phyloP scores from a whole-genome alignment of 2,797 vertebrate species.

The Coracias cyanogaster region DNA sequence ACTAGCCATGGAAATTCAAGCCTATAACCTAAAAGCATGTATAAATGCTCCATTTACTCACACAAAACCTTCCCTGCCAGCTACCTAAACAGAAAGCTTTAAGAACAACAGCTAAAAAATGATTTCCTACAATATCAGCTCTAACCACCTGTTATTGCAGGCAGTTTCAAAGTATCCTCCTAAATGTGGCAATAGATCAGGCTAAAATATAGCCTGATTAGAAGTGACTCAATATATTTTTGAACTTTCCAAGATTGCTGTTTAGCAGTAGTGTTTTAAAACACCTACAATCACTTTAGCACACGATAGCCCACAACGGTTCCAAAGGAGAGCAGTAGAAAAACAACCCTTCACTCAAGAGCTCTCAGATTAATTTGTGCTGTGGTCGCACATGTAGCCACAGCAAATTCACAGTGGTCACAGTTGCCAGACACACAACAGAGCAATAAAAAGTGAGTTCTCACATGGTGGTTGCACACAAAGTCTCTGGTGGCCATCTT shows the following conservation, averaged over 20 bases:
- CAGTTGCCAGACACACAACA: background rate
- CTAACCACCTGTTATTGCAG: conserved; percentile 14
- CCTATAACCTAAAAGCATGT: conserved; percentile 22
- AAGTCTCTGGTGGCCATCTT: background rate
- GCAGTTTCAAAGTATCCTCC: background rate
- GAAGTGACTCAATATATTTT: background rate
- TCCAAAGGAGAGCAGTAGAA: background rate
- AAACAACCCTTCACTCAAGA: conserved; percentile 25
- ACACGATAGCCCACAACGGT: background rate
- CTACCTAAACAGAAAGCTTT: conserved; percentile 33
- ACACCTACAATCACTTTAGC: background rate
- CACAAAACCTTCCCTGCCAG: conserved; percentile 11
- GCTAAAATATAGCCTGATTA: background rate
- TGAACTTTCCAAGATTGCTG: background rate
- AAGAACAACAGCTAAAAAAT: conserved; percentile 39
- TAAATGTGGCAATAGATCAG: background rate
- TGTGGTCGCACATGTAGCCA: conserved; percentile 41
- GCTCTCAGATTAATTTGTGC: conserved; percentile 36
- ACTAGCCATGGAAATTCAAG: conserved; percentile 50
- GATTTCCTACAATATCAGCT: background rate
- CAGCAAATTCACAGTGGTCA: conserved; percentile 56
- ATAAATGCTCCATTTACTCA: conserved; percentile 58
- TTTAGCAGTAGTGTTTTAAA: background rate
- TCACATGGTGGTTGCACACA: background rate
- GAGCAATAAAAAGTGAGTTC: conserved; percentile 31